A percentile compares a stretch with the other conserved stretches of the same genome.
Evolutionary conservation across 2,888 invertebrate genomes (phyloP).

Genomic region (Drosophila mulleri): DNA sequence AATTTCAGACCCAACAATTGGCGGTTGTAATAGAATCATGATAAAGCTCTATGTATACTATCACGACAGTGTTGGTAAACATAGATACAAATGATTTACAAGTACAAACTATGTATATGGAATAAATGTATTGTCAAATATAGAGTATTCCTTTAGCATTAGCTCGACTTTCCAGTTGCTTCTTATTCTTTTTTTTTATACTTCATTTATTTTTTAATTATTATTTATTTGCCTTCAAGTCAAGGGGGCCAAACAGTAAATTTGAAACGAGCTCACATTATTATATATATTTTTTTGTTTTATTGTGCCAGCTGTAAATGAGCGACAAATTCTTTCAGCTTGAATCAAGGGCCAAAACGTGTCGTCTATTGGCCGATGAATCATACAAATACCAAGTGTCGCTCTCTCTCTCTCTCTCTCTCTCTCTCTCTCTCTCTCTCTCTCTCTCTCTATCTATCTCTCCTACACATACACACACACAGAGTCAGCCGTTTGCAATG

Average conservation of each 20-base stretch:
- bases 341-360: conserved; percentile 42
- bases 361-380: conserved; percentile 31
- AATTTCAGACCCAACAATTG: background rate
- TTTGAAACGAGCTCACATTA: conserved; percentile 43
- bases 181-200: conserved; percentile 6
- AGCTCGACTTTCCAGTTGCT: conserved; percentile 1
- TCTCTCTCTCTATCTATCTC: background rate
- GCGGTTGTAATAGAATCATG: background rate
- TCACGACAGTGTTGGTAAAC: conserved; percentile 8
- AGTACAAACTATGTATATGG: background rate
- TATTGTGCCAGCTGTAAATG: conserved; percentile 30
- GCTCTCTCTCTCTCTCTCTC: background rate
- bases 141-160: conserved; percentile 11
- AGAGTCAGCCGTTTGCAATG: conserved; percentile 12
- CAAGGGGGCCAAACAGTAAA: conserved; percentile 23
- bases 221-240: conserved; percentile 35
- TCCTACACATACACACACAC: background rate
- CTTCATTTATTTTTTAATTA: conserved; percentile 17
- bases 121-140: background rate
- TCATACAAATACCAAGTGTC: conserved; percentile 23
- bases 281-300: background rate
- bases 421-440: background rate
- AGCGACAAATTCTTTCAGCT: conserved; percentile 57
- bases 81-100: background rate
- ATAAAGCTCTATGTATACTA: background rate